Base-by-base conservation (phyloP, 2,888 invertebrate genomes). In the Ceriagrion tenellum region DNA sequence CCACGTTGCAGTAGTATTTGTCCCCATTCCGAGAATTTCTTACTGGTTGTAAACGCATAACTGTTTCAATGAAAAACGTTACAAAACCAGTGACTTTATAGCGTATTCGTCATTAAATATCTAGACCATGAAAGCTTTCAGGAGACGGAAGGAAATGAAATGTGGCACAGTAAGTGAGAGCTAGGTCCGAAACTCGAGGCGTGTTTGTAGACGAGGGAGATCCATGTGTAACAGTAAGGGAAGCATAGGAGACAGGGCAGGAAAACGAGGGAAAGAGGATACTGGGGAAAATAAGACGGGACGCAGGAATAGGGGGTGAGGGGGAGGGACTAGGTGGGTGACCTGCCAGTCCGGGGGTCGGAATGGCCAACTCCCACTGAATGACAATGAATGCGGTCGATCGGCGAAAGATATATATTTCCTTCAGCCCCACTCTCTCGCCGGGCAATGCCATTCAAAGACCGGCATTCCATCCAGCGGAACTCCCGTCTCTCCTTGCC, bases 321-420 rank as follows among this genome's bases (percentile, higher is more conserved):
- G 74, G n/a, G 63, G 56, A 63, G 63, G 26, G 69, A n/a, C 93
- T 93, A 93, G 74, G 93, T 93, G 69, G 93, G 93, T 93, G 93
- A 93, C 93, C 93, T 69, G 69, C 63, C 81, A 81, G 93, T 47
- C 47, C 74, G n/a, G 63, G 74, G 93, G 69, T 93, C 91, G 30
- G 69, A 93, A 93, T 93, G 93, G 69, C 47, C 93, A 69, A 69
- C 93, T 74, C 93, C 74, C 47, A 93, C 69, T 93, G 93, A 93
- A 93, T 93, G 93, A 93, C 93, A 93, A 93, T 93, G 93, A 93
- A 93, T 74, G 93, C 93, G 93, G 93, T 93, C 69, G 93, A 93
- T 93, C 69, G 69, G 59, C 93, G n/a, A 74, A 93, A 69, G 93
- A 93, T 93, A 93, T 93, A 93, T 93, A 93, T 93, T 59, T 93